A percentile compares a stretch with the other conserved stretches of the same genome.
Evolutionary conservation across 2,888 invertebrate species (phyloP).

Genomic region (Drosophila pullipes): DNA sequence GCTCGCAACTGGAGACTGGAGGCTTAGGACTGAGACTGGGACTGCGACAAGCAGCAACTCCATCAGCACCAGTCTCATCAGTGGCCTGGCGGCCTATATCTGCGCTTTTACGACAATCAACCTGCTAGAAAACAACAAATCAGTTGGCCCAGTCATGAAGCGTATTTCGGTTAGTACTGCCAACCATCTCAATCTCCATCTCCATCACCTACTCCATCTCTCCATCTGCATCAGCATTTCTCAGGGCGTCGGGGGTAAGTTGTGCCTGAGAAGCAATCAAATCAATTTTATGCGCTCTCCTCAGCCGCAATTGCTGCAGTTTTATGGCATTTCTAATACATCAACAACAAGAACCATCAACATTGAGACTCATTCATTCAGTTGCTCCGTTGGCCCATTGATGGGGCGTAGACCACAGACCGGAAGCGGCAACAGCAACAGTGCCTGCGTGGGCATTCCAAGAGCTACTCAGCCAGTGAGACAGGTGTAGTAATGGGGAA

Average conservation of each 20-base stretch:
- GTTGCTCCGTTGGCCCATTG: slow-evolving; percentile 53
- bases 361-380: slow-evolving; percentile 57
- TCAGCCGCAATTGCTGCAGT: slow-evolving; percentile 62
- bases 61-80: slow-evolving; percentile 34
- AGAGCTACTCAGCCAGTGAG: slow-evolving; percentile 21
- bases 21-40: slow-evolving; percentile 6
- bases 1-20: slow-evolving; percentile 21
- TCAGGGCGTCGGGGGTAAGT: slow-evolving; percentile 49
- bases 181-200: slow-evolving; percentile 17
- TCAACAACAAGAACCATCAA: slow-evolving; percentile 30
- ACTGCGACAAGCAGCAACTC: slow-evolving; percentile 40
- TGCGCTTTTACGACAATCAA: slow-evolving; percentile 65
- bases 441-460: slow-evolving; percentile 62
- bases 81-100: slow-evolving; percentile 60
- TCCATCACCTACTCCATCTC: slow-evolving; percentile 8
- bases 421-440: slow-evolving; percentile 66
- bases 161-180: slow-evolving; percentile 58
- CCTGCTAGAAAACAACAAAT: slow-evolving; percentile 62
- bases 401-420: slow-evolving; percentile 72
- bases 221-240: slow-evolving; percentile 10
- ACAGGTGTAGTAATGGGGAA: not conserved
- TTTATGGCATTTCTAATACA: slow-evolving; percentile 75
- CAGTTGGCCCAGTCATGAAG: slow-evolving; percentile 52
- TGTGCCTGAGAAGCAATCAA: slow-evolving; percentile 64
- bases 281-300: slow-evolving; percentile 71